phyloP scores from a whole-genome alignment of 92 coral and sea anemone genomes.

The Scolanthus callimorphus region DNA sequence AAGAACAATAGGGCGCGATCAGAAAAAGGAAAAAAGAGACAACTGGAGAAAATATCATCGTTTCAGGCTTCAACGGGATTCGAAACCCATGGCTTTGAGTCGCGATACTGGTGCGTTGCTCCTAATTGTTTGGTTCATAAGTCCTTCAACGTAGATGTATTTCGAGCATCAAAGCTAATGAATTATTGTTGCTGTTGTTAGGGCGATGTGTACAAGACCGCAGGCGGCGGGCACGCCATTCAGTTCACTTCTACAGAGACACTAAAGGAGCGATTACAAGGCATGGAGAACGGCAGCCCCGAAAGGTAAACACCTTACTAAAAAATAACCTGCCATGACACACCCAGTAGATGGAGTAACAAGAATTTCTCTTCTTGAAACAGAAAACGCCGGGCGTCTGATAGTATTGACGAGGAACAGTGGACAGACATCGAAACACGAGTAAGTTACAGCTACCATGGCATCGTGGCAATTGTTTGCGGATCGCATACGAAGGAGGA shows the following conservation, averaged over 20 bases:
- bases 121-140: too few species aligned
- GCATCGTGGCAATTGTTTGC: neutral
- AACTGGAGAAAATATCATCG: too few species aligned
- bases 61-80: too few species aligned
- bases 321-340: too few species aligned
- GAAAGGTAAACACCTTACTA: slow-evolving; percentile 74
- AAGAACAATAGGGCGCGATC: too few species aligned
- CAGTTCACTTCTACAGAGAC: slow-evolving; percentile 95
- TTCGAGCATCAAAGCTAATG: too few species aligned
- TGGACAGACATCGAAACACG: slow-evolving; percentile 97
- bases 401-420: slow-evolving; percentile 58
- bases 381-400: slow-evolving; percentile 87
- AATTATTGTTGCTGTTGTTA: slow-evolving; percentile 14
- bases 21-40: too few species aligned
- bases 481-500: too few species aligned
- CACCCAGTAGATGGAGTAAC: too few species aligned
- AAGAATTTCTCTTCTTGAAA: neutral
- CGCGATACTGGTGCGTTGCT: too few species aligned
- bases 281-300: slow-evolving; percentile 44
- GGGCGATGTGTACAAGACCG: slow-evolving; percentile 93
- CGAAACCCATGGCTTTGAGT: too few species aligned
- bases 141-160: too few species aligned
- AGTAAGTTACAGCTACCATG: slow-evolving; percentile 46
- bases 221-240: slow-evolving; percentile 87
- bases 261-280: slow-evolving; percentile 45